These are phyloP conservation scores for Phrynosoma blainvillii DNA, from an alignment of 2,113 vertebrate species.

Conservation along the genomic window DNA sequence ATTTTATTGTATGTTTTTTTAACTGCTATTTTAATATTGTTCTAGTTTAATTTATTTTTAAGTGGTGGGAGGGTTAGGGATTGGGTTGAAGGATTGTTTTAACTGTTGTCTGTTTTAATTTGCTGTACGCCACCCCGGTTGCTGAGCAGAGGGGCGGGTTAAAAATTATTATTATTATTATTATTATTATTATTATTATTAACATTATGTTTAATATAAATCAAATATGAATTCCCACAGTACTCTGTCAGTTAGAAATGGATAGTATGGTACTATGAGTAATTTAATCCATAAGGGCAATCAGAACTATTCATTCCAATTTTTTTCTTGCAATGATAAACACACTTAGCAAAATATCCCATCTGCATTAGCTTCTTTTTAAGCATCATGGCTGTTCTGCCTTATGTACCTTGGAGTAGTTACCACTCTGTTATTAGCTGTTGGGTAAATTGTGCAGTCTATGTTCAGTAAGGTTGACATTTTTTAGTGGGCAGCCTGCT, in stretches of 20 bases:
- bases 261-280: background rate
- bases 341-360: background rate
- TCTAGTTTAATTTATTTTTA: too few species aligned
- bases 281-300: background rate
- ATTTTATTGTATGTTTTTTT: too few species aligned
- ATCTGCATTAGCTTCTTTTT: background rate
- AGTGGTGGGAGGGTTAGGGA: too few species aligned
- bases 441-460: background rate
- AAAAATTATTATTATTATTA: too few species aligned
- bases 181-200: too few species aligned
- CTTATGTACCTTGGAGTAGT: background rate
- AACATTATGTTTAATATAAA: background rate
- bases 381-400: background rate
- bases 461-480: background rate
- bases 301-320: background rate
- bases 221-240: background rate
- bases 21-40: too few species aligned
- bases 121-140: too few species aligned
- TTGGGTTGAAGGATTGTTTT: too few species aligned
- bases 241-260: background rate
- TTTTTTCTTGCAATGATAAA: background rate
- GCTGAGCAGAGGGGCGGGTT: too few species aligned
- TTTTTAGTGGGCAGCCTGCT: slow-evolving; percentile 5
- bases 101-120: too few species aligned
- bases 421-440: slow-evolving; percentile 6